These are phyloP conservation scores for Peromyscus polionotus DNA, from an alignment of 2,113 vertebrate species.

Conservation along the genomic window DNA sequence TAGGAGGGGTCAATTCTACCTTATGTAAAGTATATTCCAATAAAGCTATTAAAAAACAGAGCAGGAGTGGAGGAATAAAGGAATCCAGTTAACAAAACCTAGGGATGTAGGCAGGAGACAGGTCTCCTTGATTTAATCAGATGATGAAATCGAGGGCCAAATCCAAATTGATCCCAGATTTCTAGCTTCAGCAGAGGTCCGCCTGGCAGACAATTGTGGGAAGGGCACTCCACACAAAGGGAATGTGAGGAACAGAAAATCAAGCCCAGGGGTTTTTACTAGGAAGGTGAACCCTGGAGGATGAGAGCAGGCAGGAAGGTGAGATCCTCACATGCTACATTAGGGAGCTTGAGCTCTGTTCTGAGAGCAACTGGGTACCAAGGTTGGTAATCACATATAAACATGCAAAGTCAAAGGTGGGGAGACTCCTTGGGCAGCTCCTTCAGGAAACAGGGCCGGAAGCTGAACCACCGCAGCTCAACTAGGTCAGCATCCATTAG, in stretches of 20 bases:
- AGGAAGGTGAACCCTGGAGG: background rate
- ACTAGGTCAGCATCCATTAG: rapidly evolving
- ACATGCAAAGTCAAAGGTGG: background rate
- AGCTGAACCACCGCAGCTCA: background rate
- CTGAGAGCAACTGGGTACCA: background rate
- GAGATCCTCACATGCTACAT: rapidly evolving
- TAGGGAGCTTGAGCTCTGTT: background rate
- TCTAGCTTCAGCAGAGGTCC: background rate
- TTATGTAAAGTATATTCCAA: background rate
- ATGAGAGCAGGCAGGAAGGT: background rate
- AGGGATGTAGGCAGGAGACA: rapidly evolving
- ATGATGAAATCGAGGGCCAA: background rate
- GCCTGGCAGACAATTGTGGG: background rate
- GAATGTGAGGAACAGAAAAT: rapidly evolving
- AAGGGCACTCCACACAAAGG: background rate
- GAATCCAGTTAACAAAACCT: background rate
- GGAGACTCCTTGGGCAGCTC: background rate
- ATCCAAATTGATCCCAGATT: background rate
- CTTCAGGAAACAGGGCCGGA: background rate
- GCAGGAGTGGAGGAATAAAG: background rate
- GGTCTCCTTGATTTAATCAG: background rate
- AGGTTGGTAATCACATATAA: rapidly evolving
- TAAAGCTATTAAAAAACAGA: background rate
- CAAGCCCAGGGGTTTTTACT: rapidly evolving
- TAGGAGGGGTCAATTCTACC: background rate